A percentile compares a stretch with the other conserved stretches of the same genome.
These are phyloP conservation scores for Mythimna loreyi DNA, from an alignment of 2,888 invertebrate species.

Conservation along the genomic window DNA sequence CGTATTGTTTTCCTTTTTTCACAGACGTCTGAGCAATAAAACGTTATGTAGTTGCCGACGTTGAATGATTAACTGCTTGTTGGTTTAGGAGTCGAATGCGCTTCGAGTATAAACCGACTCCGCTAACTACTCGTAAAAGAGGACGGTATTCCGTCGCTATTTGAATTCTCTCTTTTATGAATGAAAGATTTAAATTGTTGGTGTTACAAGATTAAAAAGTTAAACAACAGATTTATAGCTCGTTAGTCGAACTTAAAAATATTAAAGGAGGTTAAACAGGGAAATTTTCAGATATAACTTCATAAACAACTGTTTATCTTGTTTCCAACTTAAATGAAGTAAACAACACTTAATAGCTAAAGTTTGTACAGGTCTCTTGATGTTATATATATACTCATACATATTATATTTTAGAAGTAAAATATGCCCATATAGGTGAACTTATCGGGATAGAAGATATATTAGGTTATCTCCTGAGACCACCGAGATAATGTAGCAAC, in stretches of 20 bases:
- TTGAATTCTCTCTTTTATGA: slow-evolving; percentile 47
- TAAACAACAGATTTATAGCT: slow-evolving; percentile 4
- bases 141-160: slow-evolving; percentile 61
- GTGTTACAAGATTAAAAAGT: slow-evolving; percentile 9
- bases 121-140: slow-evolving; percentile 70
- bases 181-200: slow-evolving; percentile 13
- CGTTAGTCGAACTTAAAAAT: slow-evolving; percentile 6
- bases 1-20: slow-evolving; percentile 72
- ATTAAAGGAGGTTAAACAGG: neutral
- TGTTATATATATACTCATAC: neutral
- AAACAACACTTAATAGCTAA: slow-evolving; percentile 12
- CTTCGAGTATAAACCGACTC: slow-evolving; percentile 65
- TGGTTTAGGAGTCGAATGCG: slow-evolving; percentile 66
- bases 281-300: slow-evolving; percentile 12
- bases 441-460: slow-evolving; percentile 65
- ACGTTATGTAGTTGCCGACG: slow-evolving; percentile 69
- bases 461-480: slow-evolving; percentile 75
- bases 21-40: slow-evolving; percentile 73
- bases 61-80: slow-evolving; percentile 75
- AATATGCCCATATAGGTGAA: slow-evolving; percentile 56
- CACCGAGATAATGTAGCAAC: slow-evolving; percentile 72
- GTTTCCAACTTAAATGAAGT: slow-evolving; percentile 37
- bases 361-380: slow-evolving; percentile 4
- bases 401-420: slow-evolving; percentile 36
- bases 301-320: slow-evolving; percentile 9